Conservation (phyloP, 2,888 invertebrate species). For the Nemotelus nigrinus region DNA sequence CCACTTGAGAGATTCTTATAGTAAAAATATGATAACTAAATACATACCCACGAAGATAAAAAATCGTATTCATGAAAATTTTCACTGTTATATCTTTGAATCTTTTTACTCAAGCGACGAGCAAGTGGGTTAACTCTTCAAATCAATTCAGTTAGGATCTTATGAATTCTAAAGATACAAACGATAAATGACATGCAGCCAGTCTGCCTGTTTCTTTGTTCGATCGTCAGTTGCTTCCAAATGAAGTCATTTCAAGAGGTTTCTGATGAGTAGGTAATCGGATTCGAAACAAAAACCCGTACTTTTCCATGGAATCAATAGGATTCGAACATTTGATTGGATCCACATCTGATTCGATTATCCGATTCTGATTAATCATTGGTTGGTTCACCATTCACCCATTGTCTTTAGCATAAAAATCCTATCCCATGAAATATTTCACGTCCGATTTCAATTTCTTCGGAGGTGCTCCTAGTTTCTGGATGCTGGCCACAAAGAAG, state of each 20-base stretch:
- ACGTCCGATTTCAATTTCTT: constrained; percentile 2
- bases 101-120: background rate
- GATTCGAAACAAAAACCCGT: constrained; percentile 5
- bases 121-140: background rate
- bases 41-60: too few species aligned
- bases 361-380: background rate
- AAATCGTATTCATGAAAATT: too few species aligned
- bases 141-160: constrained; percentile 20
- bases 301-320: background rate
- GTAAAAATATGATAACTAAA: too few species aligned
- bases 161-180: constrained; percentile 25
- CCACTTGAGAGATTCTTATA: too few species aligned
- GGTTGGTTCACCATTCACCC: constrained; percentile 1
- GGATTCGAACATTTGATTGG: constrained; percentile 28
- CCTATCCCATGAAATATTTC: constrained; percentile 12
- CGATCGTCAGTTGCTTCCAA: constrained; percentile 12
- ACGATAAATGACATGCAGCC: constrained; percentile 31
- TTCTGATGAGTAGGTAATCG: constrained; percentile 10
- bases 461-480: background rate
- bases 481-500: background rate
- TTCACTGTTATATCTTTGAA: too few species aligned
- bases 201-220: constrained; percentile 18
- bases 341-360: constrained; percentile 10
- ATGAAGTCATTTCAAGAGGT: constrained; percentile 33
- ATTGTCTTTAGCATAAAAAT: background rate